Base-by-base conservation (phyloP, 2,113 vertebrate genomes). In the Blennius ocellaris region DNA sequence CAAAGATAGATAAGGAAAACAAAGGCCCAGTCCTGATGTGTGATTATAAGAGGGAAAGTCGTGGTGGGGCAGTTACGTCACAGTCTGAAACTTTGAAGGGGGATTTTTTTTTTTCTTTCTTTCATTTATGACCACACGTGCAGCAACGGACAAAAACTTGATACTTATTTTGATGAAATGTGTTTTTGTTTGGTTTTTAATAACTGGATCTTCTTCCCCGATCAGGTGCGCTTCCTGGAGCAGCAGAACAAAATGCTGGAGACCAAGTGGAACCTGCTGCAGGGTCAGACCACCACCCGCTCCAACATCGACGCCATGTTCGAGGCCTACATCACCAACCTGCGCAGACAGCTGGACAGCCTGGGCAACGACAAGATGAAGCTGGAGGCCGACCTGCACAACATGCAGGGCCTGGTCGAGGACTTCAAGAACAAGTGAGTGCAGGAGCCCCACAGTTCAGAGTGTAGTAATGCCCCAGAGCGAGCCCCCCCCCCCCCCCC, bases 341-440 rank as follows among this genome's bases (percentile, higher is more conserved):
- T 99, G 83, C 93, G 93, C 71, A 93, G 95, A 84, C 96, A 98
- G 91, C 87, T 98, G 66, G 95, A 95, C 81, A 78, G 86, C 6
- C 92, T 98, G 67, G 94, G 92, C 0, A 95, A 89, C 0, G 97
- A 99, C 93, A 92, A 97, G 69, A 95, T 96, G 75, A 94, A 95
- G 87, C 93, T 99, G 88, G 96, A 99, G 2, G 95, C 95, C 0
- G 97, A 99, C 74, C 94, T 98, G 43, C 95, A 95, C 90, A 97
- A 88, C 90, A 95, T 97, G 96, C 95, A 96, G 78, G 96, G 96
- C 44, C 85, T 98, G 4, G 97, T 97, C 11, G 97, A 99, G 84
- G 97, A 99, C 87, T 97, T 97, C 81, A 99, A 97, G 92, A 97
- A 95, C 92, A 98, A 96, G 97, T 99, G 91, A 94, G 96, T 75